phyloP scores from a whole-genome alignment of 1,140 invertebrate genomes.

The Kradibia gibbosae region DNA sequence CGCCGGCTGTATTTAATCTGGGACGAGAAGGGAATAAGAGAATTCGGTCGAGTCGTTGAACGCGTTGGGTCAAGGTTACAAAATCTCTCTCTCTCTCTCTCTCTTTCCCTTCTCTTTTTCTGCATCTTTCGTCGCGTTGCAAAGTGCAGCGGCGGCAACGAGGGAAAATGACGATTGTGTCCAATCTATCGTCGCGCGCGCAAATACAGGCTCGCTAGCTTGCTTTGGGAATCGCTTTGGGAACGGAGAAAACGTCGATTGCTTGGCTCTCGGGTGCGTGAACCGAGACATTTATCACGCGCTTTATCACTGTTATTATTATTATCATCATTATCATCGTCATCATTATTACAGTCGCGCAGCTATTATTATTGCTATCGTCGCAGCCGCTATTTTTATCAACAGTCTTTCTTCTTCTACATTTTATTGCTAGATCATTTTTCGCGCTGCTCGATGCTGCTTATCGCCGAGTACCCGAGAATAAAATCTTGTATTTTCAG shows the following conservation, averaged over 20 bases:
- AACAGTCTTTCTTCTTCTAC: not conserved
- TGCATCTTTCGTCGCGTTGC: conserved; percentile 35
- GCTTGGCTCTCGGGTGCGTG: conserved; percentile 46
- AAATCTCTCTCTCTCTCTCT: conserved; percentile 40
- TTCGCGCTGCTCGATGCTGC: not conserved
- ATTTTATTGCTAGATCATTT: conserved; percentile 1
- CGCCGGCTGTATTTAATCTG: conserved; percentile 31
- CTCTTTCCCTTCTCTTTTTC: conserved; percentile 50
- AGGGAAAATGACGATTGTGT: conserved; percentile 32
- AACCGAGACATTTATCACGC: conserved; percentile 33
- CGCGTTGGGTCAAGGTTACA: conserved; percentile 60
- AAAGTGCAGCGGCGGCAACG: not conserved
- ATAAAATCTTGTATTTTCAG: conserved; percentile 1
- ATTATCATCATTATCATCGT: conserved; percentile 23
- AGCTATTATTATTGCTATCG: too few species aligned
- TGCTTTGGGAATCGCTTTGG: conserved; percentile 7
- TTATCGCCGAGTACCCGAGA: not conserved
- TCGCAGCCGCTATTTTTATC: too few species aligned
- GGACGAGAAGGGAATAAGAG: conserved; percentile 49
- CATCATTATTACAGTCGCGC: too few species aligned
- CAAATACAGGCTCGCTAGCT: not conserved
- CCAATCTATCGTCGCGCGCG: conserved; percentile 19
- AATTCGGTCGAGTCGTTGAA: conserved; percentile 61
- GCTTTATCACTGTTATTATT: conserved; percentile 8
- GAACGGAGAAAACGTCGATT: conserved; percentile 34